A percentile compares a stretch with the other conserved stretches of the same genome.
These are phyloP conservation scores for Nipponia nippon DNA, from an alignment of 2,113 vertebrate genomes.

Conservation along the genomic window DNA sequence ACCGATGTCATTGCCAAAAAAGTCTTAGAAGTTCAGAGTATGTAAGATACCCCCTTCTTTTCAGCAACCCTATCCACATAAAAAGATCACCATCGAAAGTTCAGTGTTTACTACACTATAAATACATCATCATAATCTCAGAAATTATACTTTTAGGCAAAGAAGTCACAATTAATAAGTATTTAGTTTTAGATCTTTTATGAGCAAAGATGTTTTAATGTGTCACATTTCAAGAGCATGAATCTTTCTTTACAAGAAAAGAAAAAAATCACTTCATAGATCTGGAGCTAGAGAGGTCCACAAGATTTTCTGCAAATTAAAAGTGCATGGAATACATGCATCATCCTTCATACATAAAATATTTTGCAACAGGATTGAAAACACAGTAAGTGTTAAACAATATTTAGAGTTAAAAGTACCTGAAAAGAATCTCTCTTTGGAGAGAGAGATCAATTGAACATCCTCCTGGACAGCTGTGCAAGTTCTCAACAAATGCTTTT, in stretches of 20 bases:
- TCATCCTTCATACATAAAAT: slow-evolving; percentile 11
- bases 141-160: neutral
- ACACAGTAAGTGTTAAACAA: neutral
- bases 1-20: neutral
- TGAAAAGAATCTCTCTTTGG: slow-evolving; percentile 10
- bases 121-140: neutral
- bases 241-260: neutral
- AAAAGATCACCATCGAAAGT: neutral
- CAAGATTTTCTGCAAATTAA: neutral
- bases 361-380: neutral
- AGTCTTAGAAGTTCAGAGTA: neutral
- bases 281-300: slow-evolving; percentile 19
- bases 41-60: neutral
- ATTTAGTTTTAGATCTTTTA: neutral
- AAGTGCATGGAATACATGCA: slow-evolving; percentile 37
- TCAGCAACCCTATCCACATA: neutral
- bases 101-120: neutral
- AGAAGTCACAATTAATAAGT: neutral
- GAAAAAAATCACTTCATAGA: neutral
- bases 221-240: slow-evolving; percentile 3
- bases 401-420: slow-evolving; percentile 14
- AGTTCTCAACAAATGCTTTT: neutral
- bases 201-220: slow-evolving; percentile 46
- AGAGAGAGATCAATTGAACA: neutral
- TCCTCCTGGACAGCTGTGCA: slow-evolving; percentile 26